These are phyloP conservation scores for Meiosimyza decipiens DNA, from an alignment of 2,888 invertebrate genomes.

Conservation along the genomic window DNA sequence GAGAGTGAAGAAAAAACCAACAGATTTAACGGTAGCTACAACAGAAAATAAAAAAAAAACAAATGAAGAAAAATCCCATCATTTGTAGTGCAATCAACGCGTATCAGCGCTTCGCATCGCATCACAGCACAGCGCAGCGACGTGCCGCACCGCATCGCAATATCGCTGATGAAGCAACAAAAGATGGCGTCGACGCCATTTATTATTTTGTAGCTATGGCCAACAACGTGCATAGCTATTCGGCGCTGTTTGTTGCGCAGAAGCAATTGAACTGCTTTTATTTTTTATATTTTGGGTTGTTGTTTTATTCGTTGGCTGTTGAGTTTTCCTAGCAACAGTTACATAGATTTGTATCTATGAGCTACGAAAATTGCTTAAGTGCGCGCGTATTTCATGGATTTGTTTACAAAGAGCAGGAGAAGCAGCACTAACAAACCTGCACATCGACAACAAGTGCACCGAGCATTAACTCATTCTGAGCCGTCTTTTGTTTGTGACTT, in stretches of 20 bases:
- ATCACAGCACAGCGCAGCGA: no score
- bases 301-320: conserved; percentile 21
- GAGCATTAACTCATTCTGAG: no score
- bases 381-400: conserved; percentile 46
- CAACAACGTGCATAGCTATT: conserved; percentile 15
- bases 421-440: not conserved
- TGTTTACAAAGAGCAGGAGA: not conserved
- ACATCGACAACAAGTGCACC: no score
- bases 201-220: not conserved
- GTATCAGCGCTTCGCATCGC: no score
- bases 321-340: conserved; percentile 46
- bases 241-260: conserved; percentile 39
- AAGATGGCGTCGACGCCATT: conserved; percentile 12
- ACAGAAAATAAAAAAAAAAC: no score
- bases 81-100: no score
- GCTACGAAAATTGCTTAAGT: conserved; percentile 35
- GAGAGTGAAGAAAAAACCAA: no score
- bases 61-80: no score
- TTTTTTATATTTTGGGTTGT: not conserved
- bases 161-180: conserved; percentile 13
- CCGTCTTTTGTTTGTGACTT: no score
- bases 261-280: conserved; percentile 40
- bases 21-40: no score
- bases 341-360: conserved; percentile 21
- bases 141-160: no score